Base-by-base conservation (phyloP, 2,113 vertebrate species). In the Heloderma charlesbogerti region DNA sequence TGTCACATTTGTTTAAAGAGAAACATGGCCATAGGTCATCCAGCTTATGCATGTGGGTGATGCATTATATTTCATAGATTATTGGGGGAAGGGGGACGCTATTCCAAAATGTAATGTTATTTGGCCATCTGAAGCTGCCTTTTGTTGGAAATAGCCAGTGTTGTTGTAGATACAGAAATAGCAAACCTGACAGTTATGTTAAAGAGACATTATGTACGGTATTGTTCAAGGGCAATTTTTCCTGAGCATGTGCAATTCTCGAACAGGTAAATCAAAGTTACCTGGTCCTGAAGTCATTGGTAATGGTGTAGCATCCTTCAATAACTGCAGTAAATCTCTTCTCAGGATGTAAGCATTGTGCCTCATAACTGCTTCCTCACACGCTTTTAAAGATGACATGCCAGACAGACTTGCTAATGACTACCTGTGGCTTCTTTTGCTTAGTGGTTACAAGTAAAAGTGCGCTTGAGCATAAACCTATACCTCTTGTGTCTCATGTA, bases 401-500 rank as follows among this genome's bases (percentile, higher is more conserved):
- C 29, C 20, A 90, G 69, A 43, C 48, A 88, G 60, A 31, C 48
- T 25, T 67, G 40, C 34, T 77, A 1, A 90, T 22, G 57, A 18
- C 81, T 34, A 89, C 66, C 88, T 72, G 45, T 82, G 43, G 78
- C 34, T 82, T 89, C 71, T 82, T 89, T 71, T 69, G 20, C 34
- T 54, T 51, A 89, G 45, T 34, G n/a, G 10, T 34, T 88, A 67
- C 34, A 15, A 66, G 40, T 37, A 7, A 31, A 81, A 54, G 22
- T 57, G 8, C 29, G 22, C 43, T 43, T 60, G 13, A 31, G 13
- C 54, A 29, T 34, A 57, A 57, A 45, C 34, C 18, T 71, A 6
- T 82, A 27, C 31, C 29, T 63, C 4, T 66, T 48, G 34, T 48
- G 13, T 75, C 27, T 66, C 31, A 27, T n/a, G 51, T 31, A 34